Conservation (phyloP, 1,140 invertebrate genomes). For the Drosophila triauraria region DNA sequence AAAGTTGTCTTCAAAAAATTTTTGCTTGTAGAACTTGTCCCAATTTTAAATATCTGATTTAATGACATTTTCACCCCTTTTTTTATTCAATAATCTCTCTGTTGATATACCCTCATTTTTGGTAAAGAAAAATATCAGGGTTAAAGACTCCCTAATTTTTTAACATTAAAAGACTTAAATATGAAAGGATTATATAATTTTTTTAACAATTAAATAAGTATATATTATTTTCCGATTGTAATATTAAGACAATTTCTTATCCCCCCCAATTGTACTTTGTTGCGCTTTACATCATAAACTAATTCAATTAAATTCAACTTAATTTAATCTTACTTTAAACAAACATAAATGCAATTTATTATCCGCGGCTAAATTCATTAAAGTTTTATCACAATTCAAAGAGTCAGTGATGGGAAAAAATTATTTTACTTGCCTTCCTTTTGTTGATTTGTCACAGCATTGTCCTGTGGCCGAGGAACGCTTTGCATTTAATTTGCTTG, state of each 20-base stretch:
- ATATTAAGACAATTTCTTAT: not conserved
- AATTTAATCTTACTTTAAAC: slow-evolving; percentile 11
- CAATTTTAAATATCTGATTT: too few species aligned
- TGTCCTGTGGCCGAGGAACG: slow-evolving; percentile 34
- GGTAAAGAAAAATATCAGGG: too few species aligned
- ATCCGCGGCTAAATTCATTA: slow-evolving; percentile 58
- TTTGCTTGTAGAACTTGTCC: too few species aligned
- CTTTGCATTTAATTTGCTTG: slow-evolving; percentile 68
- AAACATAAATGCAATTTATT: slow-evolving; percentile 47
- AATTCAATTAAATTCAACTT: slow-evolving; percentile 9
- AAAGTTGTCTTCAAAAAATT: too few species aligned
- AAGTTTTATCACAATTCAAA: slow-evolving; percentile 28
- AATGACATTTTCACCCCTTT: too few species aligned
- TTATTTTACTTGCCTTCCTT: slow-evolving; percentile 11
- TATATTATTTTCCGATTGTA: not conserved
- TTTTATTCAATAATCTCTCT: too few species aligned
- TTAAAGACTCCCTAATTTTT: too few species aligned
- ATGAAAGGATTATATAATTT: too few species aligned
- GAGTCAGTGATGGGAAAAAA: slow-evolving; percentile 17
- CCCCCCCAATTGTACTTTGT: not conserved
- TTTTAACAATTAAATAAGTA: not conserved
- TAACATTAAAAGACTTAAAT: too few species aligned
- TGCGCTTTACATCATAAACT: not conserved
- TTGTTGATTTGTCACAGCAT: slow-evolving; percentile 32
- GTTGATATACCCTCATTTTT: too few species aligned